Percentiles rank a stretch among this genome's conserved stretches.
These are phyloP conservation scores for Andricus curvator DNA, from an alignment of 2,888 invertebrate species.

Conservation along the genomic window DNA sequence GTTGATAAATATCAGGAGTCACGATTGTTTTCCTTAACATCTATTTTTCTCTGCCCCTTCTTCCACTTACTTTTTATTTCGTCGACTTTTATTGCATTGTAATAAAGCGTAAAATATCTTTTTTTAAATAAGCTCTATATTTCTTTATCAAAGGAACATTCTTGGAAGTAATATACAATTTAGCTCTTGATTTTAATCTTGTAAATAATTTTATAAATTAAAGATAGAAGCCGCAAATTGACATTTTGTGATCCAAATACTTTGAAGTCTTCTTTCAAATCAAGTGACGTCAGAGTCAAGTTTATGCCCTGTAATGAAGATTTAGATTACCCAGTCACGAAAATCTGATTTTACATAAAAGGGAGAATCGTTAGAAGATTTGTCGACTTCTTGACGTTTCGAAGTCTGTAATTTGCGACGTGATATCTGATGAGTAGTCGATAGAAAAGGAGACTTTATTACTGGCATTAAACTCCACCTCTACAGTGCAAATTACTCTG, in stretches of 20 bases:
- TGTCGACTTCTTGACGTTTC: background rate
- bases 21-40: constrained; percentile 10
- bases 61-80: constrained; percentile 1
- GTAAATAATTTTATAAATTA: background rate
- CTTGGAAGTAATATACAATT: background rate
- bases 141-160: too few relatives aligned
- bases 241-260: background rate
- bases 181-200: too few relatives aligned
- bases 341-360: background rate
- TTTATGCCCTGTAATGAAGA: constrained; percentile 7
- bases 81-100: background rate
- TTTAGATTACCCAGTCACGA: background rate
- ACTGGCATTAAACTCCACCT: background rate
- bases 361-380: background rate
- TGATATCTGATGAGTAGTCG: background rate
- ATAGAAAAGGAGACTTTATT: background rate
- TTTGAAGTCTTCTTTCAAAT: constrained; percentile 2
- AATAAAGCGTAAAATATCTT: background rate
- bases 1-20: constrained; percentile 33
- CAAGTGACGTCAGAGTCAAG: background rate
- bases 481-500: background rate
- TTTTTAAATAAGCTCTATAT: too few relatives aligned
- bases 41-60: constrained; percentile 9
- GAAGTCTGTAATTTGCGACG: too few relatives aligned
- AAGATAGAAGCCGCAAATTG: background rate